Percentiles rank a stretch among this genome's conserved stretches.
Evolutionary conservation across 1,140 invertebrate species (phyloP).

Genomic region (Leptinotarsa defecta): DNA sequence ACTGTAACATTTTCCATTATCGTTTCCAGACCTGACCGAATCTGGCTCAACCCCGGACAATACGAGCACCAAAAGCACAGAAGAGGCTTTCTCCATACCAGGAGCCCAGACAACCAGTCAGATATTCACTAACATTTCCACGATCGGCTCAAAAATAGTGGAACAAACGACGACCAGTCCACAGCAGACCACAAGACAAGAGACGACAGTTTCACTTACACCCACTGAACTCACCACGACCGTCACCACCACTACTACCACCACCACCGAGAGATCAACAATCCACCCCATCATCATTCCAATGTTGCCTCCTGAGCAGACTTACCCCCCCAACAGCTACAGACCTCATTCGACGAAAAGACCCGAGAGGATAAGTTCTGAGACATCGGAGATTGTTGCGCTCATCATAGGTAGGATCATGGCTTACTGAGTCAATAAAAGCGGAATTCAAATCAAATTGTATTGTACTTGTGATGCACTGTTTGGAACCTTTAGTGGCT

Average conservation of each 20-base stretch:
- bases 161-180: not conserved
- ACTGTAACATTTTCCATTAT: no score
- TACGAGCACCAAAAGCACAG: slow-evolving; percentile 31
- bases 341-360: slow-evolving; percentile 54
- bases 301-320: slow-evolving; percentile 1
- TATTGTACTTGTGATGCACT: no score
- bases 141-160: not conserved
- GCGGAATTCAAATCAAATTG: no score
- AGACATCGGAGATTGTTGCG: slow-evolving; percentile 73
- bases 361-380: slow-evolving; percentile 70
- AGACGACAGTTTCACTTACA: slow-evolving; percentile 53
- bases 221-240: slow-evolving; percentile 33
- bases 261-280: slow-evolving; percentile 34
- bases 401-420: slow-evolving; percentile 68
- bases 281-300: not conserved
- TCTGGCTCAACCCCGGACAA: slow-evolving; percentile 34
- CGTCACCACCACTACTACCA: not conserved
- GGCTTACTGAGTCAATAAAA: no score
- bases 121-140: slow-evolving; percentile 1
- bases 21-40: slow-evolving; percentile 27
- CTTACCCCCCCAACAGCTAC: slow-evolving; percentile 39
- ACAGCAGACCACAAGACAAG: slow-evolving; percentile 45
- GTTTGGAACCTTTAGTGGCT: no score
- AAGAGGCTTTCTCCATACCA: slow-evolving; percentile 46
- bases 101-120: slow-evolving; percentile 21